Evolutionary conservation across 53 echinoderm and acorn worm species (phyloP).

Genomic region (Mesocentrotus franciscanus): DNA sequence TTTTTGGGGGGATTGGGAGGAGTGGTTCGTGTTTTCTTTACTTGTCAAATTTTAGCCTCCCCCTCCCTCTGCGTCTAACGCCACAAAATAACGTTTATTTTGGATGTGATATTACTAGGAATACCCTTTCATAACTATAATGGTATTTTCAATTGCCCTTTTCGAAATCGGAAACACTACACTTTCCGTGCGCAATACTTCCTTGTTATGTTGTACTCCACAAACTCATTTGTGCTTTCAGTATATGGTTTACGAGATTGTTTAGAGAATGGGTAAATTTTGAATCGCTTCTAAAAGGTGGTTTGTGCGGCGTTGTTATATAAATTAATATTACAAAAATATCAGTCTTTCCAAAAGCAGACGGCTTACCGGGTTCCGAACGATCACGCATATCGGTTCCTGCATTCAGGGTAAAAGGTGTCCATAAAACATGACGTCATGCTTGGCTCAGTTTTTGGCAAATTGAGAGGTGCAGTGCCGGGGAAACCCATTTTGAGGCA

Average conservation of each 20-base stretch:
- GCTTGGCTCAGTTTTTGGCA: not conserved
- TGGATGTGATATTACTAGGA: not conserved
- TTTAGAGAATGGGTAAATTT: not conserved
- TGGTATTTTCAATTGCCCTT: not conserved
- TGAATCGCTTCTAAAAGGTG: not conserved
- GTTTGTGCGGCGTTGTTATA: not conserved
- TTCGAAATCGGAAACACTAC: not conserved
- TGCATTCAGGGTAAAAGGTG: not conserved
- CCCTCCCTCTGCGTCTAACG: not conserved
- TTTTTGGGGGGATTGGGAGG: too few species aligned
- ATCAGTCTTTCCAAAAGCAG: not conserved
- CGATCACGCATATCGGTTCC: not conserved
- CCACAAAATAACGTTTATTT: not conserved
- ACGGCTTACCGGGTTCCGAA: not conserved
- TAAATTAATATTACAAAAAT: too few species aligned
- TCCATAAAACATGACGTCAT: not conserved
- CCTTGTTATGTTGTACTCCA: not conserved
- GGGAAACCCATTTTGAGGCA: not conserved
- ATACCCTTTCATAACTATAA: not conserved
- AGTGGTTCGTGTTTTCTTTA: not conserved
- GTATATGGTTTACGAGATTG: not conserved
- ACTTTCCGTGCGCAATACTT: not conserved
- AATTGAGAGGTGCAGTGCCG: not conserved
- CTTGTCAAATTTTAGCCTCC: too few species aligned
- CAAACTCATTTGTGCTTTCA: not conserved